A percentile compares a stretch with the other conserved stretches of the same genome.
phyloP scores from a whole-genome alignment of 1,140 invertebrate species.

The Eriosoma lanigerum region DNA sequence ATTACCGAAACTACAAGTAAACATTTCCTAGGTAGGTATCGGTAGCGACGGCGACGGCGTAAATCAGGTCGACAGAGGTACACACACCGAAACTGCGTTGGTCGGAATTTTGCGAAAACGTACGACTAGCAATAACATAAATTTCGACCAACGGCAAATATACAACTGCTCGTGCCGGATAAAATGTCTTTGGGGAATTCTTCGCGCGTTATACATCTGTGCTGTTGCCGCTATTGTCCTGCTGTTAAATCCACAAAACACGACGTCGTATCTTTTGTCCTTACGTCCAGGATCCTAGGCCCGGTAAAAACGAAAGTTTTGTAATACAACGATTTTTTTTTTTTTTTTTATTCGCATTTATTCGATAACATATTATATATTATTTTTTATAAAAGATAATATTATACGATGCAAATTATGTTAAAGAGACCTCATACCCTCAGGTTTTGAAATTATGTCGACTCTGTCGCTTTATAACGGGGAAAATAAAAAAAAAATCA shows the following conservation, averaged over 20 bases:
- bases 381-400: too few species aligned
- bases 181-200: slow-evolving; percentile 34
- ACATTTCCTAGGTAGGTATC: neutral
- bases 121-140: slow-evolving; percentile 34
- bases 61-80: slow-evolving; percentile 25
- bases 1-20: slow-evolving; percentile 9
- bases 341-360: too few species aligned
- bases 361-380: too few species aligned
- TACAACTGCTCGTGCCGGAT: neutral
- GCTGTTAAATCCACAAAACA: neutral
- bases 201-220: neutral
- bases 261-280: too few species aligned
- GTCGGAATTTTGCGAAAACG: slow-evolving; percentile 25
- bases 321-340: too few species aligned
- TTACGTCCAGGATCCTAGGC: too few species aligned
- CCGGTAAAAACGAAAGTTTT: too few species aligned
- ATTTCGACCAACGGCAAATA: slow-evolving; percentile 31
- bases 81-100: slow-evolving; percentile 10
- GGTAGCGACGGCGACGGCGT: neutral
- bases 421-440: too few species aligned
- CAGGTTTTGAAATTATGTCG: too few species aligned
- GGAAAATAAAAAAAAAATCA: too few species aligned
- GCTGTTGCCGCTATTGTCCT: neutral
- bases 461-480: too few species aligned
- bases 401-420: too few species aligned